Evolutionary conservation across 2,797 vertebrate species (phyloP).

Genomic region (Sitta carolinensis): DNA sequence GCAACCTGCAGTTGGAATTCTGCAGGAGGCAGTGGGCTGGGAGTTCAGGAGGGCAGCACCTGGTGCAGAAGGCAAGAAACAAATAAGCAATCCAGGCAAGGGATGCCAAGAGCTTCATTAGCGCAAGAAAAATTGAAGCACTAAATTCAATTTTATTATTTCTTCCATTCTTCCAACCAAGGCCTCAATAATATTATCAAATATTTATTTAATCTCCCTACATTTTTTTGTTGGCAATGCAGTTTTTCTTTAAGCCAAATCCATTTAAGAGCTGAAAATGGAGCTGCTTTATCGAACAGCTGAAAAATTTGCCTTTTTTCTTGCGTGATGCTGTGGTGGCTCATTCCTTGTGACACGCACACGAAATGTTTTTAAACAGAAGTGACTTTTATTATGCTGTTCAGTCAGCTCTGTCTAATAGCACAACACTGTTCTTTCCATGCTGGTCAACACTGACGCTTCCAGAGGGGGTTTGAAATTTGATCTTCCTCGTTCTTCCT

Average conservation of each 20-base stretch:
- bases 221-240: neutral
- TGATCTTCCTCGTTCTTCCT: constrained; percentile 11
- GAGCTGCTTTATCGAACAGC: neutral
- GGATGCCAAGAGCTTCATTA: neutral
- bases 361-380: neutral
- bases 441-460: neutral
- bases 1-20: neutral
- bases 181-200: neutral
- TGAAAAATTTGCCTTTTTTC: neutral
- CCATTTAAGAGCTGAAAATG: neutral
- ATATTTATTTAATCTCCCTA: neutral
- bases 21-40: neutral
- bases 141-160: neutral
- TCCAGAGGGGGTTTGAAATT: constrained; percentile 9
- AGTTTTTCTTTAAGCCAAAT: neutral
- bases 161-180: neutral
- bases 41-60: neutral
- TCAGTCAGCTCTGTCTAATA: neutral
- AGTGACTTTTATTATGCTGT: neutral
- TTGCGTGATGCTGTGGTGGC: neutral
- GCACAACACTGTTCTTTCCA: neutral
- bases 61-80: neutral
- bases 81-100: neutral
- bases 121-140: neutral
- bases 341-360: neutral